Evolutionary conservation across 2,888 invertebrate genomes (phyloP), one percentile per base, ranked within the genome.

Genomic region (Fragum fragum): DNA sequence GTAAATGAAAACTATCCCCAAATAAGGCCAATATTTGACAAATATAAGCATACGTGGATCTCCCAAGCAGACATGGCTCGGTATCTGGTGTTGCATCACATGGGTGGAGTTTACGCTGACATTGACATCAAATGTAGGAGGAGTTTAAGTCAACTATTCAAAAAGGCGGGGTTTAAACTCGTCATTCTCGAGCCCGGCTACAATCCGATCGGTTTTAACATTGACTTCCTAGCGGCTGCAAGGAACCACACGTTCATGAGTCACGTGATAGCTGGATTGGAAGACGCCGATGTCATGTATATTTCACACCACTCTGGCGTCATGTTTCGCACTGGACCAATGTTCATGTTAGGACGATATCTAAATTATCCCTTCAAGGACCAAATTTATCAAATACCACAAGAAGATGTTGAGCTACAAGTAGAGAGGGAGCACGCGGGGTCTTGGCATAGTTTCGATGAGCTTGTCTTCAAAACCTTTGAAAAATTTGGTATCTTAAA

Each of bases 261-360:
- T 14, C 78, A 78, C 59, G 78, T 78, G 0, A 66, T 78, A 14
- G 73, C 72, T 57, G 78, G 78, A 9, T 21, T 78, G 5, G 53
- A 52, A 5, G 68, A 53, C n/a, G 73, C 78, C 0, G 78, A 78
- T 47, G 78, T 78, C 5, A 47, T 73, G 42, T 78, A 78, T 66
- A 68, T 78, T 29, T 73, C 78, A 18, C 73, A 72, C 23, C 72
- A 72, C 53, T 16, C 73, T 23, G 73, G 73, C 23, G 26, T 53
- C 1, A 73, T 78, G 59, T 69, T 78, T 29, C 29, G 78, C 28
- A 78, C 78, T 1, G 78, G 78, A 11, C 78, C 78, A 16, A 78
- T 78, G 78, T 78, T 73, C 26, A 66, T 78, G 68, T 47, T 78
- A 7, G 73, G 78, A 29, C 26, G 78, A 23, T 78, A 78, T 59